These are phyloP conservation scores for Drosophila parabipectinata DNA, from an alignment of 1,140 invertebrate genomes.

Conservation along the genomic window DNA sequence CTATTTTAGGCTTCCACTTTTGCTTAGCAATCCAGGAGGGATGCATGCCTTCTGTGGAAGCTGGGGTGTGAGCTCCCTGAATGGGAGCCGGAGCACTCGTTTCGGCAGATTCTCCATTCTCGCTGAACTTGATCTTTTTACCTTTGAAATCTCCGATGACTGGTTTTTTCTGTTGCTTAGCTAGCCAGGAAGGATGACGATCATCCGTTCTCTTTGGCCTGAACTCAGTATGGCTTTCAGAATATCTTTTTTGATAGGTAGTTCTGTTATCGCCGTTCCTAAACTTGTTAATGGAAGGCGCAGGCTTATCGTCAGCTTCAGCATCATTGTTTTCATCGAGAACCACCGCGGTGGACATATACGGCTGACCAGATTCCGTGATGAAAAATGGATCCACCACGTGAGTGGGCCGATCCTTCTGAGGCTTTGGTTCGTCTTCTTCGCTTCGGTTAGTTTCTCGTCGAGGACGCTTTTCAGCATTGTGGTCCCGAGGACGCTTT, in stretches of 20 bases:
- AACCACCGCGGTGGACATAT: conserved; percentile 85
- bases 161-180: conserved; percentile 84
- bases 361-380: conserved; percentile 86
- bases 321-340: conserved; percentile 32
- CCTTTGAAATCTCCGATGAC: conserved; percentile 59
- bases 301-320: conserved; percentile 38
- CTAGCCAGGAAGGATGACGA: conserved; percentile 86
- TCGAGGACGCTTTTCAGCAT: neutral
- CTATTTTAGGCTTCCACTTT: conserved; percentile 72
- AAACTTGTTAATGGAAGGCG: neutral
- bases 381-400: conserved; percentile 86
- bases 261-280: conserved; percentile 11
- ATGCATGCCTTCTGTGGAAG: conserved; percentile 82
- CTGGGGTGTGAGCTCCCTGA: neutral
- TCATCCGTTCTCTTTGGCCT: conserved; percentile 14
- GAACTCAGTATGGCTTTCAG: conserved; percentile 8
- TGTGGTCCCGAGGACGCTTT: neutral
- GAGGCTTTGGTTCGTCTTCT: conserved; percentile 11
- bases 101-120: conserved; percentile 39
- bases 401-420: conserved; percentile 55
- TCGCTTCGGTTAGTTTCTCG: conserved; percentile 5
- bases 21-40: conserved; percentile 87
- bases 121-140: conserved; percentile 80
- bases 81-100: neutral
- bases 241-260: neutral